Evolutionary conservation across 2,888 invertebrate species (phyloP).

Genomic region (Melanargia galathea): DNA sequence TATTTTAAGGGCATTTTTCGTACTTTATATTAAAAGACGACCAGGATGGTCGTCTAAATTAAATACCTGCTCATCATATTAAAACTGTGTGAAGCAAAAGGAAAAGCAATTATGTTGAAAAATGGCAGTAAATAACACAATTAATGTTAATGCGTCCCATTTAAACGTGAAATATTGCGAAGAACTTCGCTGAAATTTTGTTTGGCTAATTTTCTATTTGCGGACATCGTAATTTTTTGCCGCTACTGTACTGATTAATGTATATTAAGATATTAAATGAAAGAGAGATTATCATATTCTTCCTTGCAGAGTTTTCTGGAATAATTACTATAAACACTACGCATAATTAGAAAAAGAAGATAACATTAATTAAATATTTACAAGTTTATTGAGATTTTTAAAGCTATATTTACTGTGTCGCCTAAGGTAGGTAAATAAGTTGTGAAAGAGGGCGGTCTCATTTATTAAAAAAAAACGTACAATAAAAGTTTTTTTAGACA

Average conservation of each 20-base stretch:
- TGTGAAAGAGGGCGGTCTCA: too few species aligned
- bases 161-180: conserved; percentile 32
- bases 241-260: neutral
- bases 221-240: neutral
- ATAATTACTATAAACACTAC: neutral
- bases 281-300: neutral
- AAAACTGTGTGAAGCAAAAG: conserved; percentile 16
- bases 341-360: neutral
- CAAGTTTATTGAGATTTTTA: too few species aligned
- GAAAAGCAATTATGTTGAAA: conserved; percentile 27
- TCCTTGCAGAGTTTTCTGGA: neutral
- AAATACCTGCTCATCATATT: conserved; percentile 10
- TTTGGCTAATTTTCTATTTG: conserved; percentile 14
- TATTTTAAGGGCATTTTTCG: too few species aligned
- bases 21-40: too few species aligned
- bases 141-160: conserved; percentile 33
- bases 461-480: too few species aligned
- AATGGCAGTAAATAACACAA: conserved; percentile 32
- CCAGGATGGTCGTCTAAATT: too few species aligned
- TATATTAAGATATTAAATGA: neutral
- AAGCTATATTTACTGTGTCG: too few species aligned
- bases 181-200: conserved; percentile 12
- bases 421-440: too few species aligned
- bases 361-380: too few species aligned
- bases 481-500: too few species aligned